Evolutionary conservation across 37 sponge, comb jelly and placozoan species (phyloP).

Genomic region (Agelas oroides): DNA sequence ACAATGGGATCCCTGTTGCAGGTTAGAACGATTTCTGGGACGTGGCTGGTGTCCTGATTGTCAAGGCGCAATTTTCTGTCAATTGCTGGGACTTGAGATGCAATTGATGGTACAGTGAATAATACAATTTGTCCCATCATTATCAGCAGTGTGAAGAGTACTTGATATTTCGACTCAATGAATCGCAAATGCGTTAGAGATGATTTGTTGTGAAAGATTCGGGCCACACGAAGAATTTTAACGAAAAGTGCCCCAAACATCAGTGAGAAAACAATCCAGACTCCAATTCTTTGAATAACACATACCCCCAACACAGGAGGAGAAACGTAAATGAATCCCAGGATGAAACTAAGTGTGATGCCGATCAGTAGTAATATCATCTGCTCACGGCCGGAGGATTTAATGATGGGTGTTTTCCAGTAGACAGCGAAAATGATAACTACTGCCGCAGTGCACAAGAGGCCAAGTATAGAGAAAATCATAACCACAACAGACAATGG

Average conservation of each 20-base stretch:
- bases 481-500: conserved; percentile 2
- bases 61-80: no score
- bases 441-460: neutral
- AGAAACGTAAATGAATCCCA: conserved; percentile 25
- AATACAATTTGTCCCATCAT: conserved; percentile 46
- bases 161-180: conserved; percentile 39
- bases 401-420: conserved; percentile 58
- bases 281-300: conserved; percentile 33
- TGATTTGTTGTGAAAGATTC: conserved; percentile 44
- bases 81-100: no score
- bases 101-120: no score
- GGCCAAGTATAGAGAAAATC: neutral
- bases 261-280: conserved; percentile 63
- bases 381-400: conserved; percentile 63
- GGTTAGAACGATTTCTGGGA: no score
- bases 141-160: conserved; percentile 45
- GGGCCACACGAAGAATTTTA: conserved; percentile 66
- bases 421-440: conserved; percentile 8
- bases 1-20: no score
- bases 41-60: no score
- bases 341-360: conserved; percentile 18
- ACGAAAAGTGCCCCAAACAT: conserved; percentile 62
- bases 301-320: conserved; percentile 35
- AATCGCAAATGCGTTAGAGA: conserved; percentile 4
- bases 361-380: conserved; percentile 46